A percentile compares a stretch with the other conserved stretches of the same genome.
These are phyloP conservation scores for Diloba caeruleocephala DNA, from an alignment of 2,888 invertebrate species.

Conservation along the genomic window DNA sequence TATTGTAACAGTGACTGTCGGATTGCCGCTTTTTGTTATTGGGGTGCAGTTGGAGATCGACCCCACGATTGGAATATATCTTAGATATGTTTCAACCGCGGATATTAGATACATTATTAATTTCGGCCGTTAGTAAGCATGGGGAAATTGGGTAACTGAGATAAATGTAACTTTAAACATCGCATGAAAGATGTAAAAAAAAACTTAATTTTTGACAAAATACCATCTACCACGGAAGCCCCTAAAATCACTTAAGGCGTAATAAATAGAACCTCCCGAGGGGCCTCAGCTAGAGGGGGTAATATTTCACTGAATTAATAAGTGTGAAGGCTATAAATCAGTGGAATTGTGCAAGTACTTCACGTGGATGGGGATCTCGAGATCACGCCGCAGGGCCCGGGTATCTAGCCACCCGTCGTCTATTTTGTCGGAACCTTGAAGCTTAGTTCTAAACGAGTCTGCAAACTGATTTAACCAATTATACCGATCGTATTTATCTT, in stretches of 20 bases:
- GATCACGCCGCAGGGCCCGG: slow-evolving; percentile 12
- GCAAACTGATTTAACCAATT: slow-evolving; percentile 22
- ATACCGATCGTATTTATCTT: slow-evolving; percentile 17
- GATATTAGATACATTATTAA: too few species aligned
- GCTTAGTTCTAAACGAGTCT: slow-evolving; percentile 15
- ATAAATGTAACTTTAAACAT: too few species aligned
- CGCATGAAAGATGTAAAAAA: slow-evolving; percentile 22
- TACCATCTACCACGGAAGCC: slow-evolving; percentile 9
- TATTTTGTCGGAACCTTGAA: slow-evolving; percentile 6
- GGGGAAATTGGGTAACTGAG: too few species aligned
- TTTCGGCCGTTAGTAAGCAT: too few species aligned
- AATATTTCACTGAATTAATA: slow-evolving; percentile 56
- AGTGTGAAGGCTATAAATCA: slow-evolving; percentile 54
- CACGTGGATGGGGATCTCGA: slow-evolving; percentile 10
- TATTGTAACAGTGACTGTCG: too few species aligned
- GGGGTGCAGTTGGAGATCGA: too few species aligned
- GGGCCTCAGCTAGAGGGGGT: slow-evolving; percentile 38
- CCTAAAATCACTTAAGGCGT: slow-evolving; percentile 19
- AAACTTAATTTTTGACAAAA: too few species aligned
- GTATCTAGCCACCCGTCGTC: slow-evolving; percentile 16
- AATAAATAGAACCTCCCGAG: slow-evolving; percentile 22
- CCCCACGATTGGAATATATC: too few species aligned
- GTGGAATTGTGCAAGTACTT: slow-evolving; percentile 36
- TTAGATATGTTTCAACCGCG: too few species aligned
- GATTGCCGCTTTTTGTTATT: too few species aligned